Base-by-base conservation (phyloP, 2,797 vertebrate genomes). In the Gephyroberyx darwinii region DNA sequence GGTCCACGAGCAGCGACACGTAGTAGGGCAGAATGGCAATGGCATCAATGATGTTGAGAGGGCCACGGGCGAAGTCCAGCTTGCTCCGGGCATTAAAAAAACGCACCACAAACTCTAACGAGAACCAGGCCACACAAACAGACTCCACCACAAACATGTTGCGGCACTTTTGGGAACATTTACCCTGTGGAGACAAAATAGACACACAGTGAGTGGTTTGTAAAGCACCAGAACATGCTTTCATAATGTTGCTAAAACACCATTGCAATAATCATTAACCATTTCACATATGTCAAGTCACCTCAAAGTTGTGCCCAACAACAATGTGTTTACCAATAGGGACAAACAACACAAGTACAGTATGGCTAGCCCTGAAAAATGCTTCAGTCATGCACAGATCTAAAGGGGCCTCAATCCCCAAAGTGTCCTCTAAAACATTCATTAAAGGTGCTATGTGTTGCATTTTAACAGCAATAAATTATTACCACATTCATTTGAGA, bases 21-120 rank as follows among this genome's bases (percentile, higher is more conserved):
- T 96, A 98, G 87, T 96, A 98, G 6, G 96, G 96, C 74, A 96
- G 90, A 73, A 97, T 96, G 86, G 96, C 96, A 51, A 95, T 64
- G 19, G 92, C 90, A 65, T 97, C 96, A 1, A 96, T 96, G 68
- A 96, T 92, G 77, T 96, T 96, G 53, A 96, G 86, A 20, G 96
- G 95, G 1, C 93, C 86, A 10, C 93, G 92, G 83, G 93, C 92
- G 78, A 97, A 97, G 77, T 91, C 92, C 75, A 95, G 94, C 82
- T 96, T 97, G 90, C 90, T 95, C 73, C 69, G 89, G 1, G 96
- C 93, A 56, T 97, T 94, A 52, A 96, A 88, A 59, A 97, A 95
- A 1, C 95, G 89, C 47, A 91, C 69, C 4, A 80, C 5, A 83
- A 96, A 94, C 82, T 97, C 96, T 71, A 97, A 79, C 35, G 96